Conservation (phyloP, 2,888 invertebrate species). For the Patella pellucida region DNA sequence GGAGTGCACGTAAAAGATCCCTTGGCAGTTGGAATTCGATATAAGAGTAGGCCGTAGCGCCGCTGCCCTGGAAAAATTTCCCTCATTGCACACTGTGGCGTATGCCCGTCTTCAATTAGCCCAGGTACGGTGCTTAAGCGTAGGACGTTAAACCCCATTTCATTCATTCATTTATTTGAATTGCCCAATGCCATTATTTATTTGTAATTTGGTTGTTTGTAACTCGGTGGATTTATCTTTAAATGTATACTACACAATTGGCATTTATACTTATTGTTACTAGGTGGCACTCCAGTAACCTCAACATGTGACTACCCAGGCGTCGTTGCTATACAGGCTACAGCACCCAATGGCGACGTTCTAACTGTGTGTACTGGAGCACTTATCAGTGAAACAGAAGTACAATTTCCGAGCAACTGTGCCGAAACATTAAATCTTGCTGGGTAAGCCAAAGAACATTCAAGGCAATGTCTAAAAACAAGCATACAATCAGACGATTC, state of each 20-base stretch:
- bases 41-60: too few relatives aligned
- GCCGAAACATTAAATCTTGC: background rate
- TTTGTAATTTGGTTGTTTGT: too few relatives aligned
- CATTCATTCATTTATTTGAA: too few relatives aligned
- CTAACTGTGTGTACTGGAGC: background rate
- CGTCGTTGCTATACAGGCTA: background rate
- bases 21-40: too few relatives aligned
- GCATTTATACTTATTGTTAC: background rate
- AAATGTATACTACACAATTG: too few relatives aligned
- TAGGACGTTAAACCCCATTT: background rate
- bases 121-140: background rate
- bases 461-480: too few relatives aligned
- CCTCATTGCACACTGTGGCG: background rate
- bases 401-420: constrained; percentile 1
- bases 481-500: too few relatives aligned
- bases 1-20: too few relatives aligned
- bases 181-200: too few relatives aligned
- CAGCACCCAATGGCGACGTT: background rate
- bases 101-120: background rate
- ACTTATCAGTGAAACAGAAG: background rate
- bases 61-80: too few relatives aligned
- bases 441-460: too few relatives aligned
- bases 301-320: constrained; percentile 5
- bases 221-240: too few relatives aligned
- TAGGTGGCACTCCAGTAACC: background rate